phyloP scores from a whole-genome alignment of 2,888 invertebrate species.

The Euplexia lucipara region DNA sequence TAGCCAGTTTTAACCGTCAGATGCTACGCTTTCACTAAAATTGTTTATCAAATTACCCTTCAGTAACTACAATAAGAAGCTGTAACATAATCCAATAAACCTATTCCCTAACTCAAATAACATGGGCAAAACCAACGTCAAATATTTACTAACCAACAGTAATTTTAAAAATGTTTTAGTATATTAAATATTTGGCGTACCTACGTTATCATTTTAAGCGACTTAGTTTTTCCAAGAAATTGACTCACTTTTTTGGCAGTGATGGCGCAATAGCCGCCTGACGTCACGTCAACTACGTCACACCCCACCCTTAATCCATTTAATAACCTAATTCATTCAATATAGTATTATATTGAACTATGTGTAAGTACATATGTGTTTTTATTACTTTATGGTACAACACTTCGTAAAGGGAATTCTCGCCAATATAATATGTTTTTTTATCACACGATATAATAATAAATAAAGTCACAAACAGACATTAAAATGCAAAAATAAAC shows the following conservation, averaged over 20 bases:
- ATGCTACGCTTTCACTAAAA: neutral
- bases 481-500: slow-evolving; percentile 48
- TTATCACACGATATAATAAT: slow-evolving; percentile 28
- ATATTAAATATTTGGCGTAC: slow-evolving; percentile 43
- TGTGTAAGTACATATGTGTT: slow-evolving; percentile 12
- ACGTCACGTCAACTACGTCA: slow-evolving; percentile 71
- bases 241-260: slow-evolving; percentile 65
- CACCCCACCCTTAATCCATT: slow-evolving; percentile 57
- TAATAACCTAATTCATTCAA: slow-evolving; percentile 62
- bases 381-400: slow-evolving; percentile 6
- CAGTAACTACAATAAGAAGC: slow-evolving; percentile 1
- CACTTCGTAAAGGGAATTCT: slow-evolving; percentile 13
- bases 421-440: slow-evolving; percentile 7
- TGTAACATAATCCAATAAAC: slow-evolving; percentile 18
- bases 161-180: slow-evolving; percentile 41
- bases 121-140: slow-evolving; percentile 3
- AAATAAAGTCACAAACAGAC: slow-evolving; percentile 24
- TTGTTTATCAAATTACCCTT: slow-evolving; percentile 7
- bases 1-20: neutral
- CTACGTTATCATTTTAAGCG: slow-evolving; percentile 40
- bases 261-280: slow-evolving; percentile 61
- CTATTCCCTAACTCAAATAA: slow-evolving; percentile 22
- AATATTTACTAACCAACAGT: slow-evolving; percentile 33
- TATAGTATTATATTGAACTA: slow-evolving; percentile 28
- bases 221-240: slow-evolving; percentile 59